Conservation (phyloP, 2,888 invertebrate genomes). For the Yponomeuta sedellus region DNA sequence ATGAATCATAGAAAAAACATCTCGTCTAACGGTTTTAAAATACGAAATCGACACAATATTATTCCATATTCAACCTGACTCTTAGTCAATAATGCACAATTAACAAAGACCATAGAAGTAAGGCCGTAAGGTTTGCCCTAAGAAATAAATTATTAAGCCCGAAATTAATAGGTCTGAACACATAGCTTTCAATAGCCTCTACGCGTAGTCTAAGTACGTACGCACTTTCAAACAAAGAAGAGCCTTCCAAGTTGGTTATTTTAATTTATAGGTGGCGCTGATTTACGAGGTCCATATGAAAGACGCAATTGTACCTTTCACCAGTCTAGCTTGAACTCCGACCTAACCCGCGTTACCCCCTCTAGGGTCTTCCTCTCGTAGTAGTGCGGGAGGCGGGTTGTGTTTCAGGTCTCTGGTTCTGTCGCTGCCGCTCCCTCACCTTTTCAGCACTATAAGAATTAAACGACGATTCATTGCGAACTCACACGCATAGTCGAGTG, state of each 20-base stretch:
- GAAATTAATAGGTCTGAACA: background rate
- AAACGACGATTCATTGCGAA: constrained; percentile 16
- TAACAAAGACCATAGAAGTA: background rate
- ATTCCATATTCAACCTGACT: background rate
- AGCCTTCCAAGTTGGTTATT: constrained; percentile 32
- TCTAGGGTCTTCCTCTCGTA: constrained; percentile 19
- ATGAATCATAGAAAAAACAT: no score
- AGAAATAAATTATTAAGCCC: background rate
- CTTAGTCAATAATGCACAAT: background rate
- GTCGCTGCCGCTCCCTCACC: constrained; percentile 27
- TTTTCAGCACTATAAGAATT: constrained; percentile 17
- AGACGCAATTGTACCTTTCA: constrained; percentile 29
- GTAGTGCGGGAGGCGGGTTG: constrained; percentile 19
- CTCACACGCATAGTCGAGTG: constrained; percentile 12
- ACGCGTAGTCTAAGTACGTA: background rate
- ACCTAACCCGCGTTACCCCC: constrained; percentile 17
- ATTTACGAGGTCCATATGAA: constrained; percentile 65
- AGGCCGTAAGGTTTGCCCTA: background rate
- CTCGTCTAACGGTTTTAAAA: no score
- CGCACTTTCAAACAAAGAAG: constrained; percentile 16
- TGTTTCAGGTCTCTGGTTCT: constrained; percentile 29
- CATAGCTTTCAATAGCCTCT: background rate
- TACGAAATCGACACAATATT: no score
- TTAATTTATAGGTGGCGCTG: constrained; percentile 64
- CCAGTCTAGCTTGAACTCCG: constrained; percentile 17